phyloP scores from a whole-genome alignment of 2,113 vertebrate genomes.

The Mionectes macconnelli region DNA sequence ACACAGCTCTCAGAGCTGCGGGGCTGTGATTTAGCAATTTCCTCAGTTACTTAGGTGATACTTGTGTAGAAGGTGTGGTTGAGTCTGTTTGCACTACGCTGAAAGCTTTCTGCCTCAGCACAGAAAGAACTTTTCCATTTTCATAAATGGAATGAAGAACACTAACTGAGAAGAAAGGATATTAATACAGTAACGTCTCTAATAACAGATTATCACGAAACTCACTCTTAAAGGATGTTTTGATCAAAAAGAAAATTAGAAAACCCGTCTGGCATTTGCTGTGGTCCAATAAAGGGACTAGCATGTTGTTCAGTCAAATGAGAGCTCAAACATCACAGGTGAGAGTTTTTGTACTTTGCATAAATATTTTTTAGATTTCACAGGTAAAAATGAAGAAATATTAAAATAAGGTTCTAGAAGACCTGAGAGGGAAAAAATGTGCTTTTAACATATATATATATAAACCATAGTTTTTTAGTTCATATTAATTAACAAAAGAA shows the following conservation, averaged over 20 bases:
- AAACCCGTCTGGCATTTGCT: not conserved
- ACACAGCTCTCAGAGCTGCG: not conserved
- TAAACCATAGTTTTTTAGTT: not conserved
- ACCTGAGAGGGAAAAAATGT: not conserved
- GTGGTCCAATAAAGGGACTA: not conserved
- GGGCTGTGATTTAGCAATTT: not conserved
- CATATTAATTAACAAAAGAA: not conserved
- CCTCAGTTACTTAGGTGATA: constrained; percentile 44
- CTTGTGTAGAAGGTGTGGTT: constrained; percentile 36
- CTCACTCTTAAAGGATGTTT: constrained; percentile 34
- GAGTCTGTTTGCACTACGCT: not conserved
- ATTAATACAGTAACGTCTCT: constrained; percentile 22
- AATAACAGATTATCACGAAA: not conserved
- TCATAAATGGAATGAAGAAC: not conserved
- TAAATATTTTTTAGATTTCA: not conserved
- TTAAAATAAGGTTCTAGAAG: not conserved
- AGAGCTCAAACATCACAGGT: constrained; percentile 73
- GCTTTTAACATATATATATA: not conserved
- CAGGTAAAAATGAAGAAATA: not conserved
- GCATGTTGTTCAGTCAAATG: constrained; percentile 48
- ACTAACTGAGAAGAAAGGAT: constrained; percentile 3
- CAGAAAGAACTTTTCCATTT: not conserved
- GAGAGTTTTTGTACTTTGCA: constrained; percentile 49
- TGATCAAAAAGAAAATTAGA: constrained; percentile 24
- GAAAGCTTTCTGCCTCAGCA: not conserved